Base-by-base conservation (phyloP, 2,113 vertebrate genomes). In the Eudyptes chrysolophus region DNA sequence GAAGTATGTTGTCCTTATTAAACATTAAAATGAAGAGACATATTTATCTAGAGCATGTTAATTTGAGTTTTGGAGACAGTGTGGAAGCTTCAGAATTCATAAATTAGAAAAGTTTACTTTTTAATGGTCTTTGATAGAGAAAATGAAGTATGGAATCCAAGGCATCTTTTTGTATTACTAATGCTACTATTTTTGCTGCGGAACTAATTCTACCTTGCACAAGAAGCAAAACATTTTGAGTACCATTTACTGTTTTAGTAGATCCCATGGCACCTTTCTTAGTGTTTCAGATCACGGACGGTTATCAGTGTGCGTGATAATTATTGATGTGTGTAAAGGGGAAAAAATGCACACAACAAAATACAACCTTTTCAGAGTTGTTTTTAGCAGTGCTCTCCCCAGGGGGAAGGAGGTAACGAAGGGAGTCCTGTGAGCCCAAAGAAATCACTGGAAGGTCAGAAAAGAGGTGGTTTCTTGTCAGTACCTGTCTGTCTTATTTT, bases 31-130 rank as follows among this genome's bases (percentile, higher is more conserved):
- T 93, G 89, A 93, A 90, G 87, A 92, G 78, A 75, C 54, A 3
- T 89, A 89, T 94, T 96, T 97, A 97, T 95, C 93, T 95, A 90
- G 94, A 97, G 82, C 87, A 86, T 83, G 46, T 88, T 96, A 93
- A 93, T 93, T 95, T 96, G 78, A 75, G 82, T 96, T 96, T 87
- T 4, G 3, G 81, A 96, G 91, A 80, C 65, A 83, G 77, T 7
- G 1, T 49, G 38, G 83, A 96, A 95, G 60, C 82, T 80, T 94
- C 84, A 96, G 71, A 93, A 90, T 92, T 81, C 16, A 55, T 94
- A 89, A 85, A 94, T 96, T 61, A 84, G 51, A 71, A 86, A 93
- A 93, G 36, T 92, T 91, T 65, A 49, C 52, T 89, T 89, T 86
- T 82, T 44, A 91, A 89, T 89, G 19, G 42, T 66, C 42, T 80